Percentiles rank a stretch among this genome's conserved stretches.
These are phyloP conservation scores for Leptinotarsa texana DNA, from an alignment of 1,140 invertebrate genomes.

Conservation along the genomic window DNA sequence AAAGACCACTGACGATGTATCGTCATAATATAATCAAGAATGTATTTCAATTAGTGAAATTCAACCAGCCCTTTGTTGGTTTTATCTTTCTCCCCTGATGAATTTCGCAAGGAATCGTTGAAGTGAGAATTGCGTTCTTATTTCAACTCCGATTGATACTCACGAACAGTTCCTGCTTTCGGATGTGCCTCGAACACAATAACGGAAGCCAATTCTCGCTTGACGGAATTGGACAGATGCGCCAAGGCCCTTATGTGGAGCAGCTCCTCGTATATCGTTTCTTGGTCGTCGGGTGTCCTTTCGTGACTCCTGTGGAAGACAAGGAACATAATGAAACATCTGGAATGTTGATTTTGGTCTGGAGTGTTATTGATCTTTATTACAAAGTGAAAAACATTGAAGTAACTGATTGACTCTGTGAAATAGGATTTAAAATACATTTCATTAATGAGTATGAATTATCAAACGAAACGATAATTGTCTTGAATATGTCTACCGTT, in stretches of 20 bases:
- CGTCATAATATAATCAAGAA: too few species aligned
- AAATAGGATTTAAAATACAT: not conserved
- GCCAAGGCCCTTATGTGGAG: constrained; percentile 81
- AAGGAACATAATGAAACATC: not conserved
- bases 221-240: constrained; percentile 83
- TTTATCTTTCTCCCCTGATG: too few species aligned
- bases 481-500: too few species aligned
- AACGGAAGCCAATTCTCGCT: constrained; percentile 78
- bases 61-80: too few species aligned
- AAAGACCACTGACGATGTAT: too few species aligned
- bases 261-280: constrained; percentile 84
- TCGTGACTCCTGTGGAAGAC: constrained; percentile 66
- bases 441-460: not conserved
- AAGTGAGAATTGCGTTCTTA: not conserved
- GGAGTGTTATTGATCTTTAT: not conserved
- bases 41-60: too few species aligned
- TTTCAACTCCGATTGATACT: constrained; percentile 56
- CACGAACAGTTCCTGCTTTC: constrained; percentile 76
- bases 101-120: too few species aligned
- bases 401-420: too few species aligned
- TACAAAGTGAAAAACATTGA: too few species aligned
- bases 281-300: constrained; percentile 77
- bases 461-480: not conserved
- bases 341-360: not conserved
- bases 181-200: constrained; percentile 83